Evolutionary conservation across 2,113 vertebrate genomes (phyloP).

Genomic region (Rhynchomys soricoides): DNA sequence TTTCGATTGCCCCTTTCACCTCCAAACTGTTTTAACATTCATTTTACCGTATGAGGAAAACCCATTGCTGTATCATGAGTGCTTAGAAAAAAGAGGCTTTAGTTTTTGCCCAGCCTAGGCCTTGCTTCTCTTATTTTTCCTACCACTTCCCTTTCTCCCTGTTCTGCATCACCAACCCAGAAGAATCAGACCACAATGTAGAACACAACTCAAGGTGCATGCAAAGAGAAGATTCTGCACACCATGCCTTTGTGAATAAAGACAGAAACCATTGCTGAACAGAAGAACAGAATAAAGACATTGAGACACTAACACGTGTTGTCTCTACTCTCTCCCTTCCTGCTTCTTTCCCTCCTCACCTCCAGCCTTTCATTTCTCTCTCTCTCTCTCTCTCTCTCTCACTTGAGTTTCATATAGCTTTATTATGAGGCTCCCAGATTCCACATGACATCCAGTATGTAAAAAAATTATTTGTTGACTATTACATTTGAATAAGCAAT

Average conservation of each 20-base stretch:
- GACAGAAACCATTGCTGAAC: neutral
- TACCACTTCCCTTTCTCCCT: neutral
- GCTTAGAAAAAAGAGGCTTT: neutral
- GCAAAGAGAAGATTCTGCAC: neutral
- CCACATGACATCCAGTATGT: neutral
- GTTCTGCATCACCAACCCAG: neutral
- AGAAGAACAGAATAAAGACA: neutral
- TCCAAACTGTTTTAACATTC: neutral
- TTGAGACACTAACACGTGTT: neutral
- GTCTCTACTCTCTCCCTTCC: neutral
- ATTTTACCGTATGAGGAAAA: neutral
- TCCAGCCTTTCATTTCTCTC: neutral
- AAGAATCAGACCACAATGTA: neutral
- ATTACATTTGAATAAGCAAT: neutral
- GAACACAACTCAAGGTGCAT: neutral
- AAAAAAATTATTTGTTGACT: neutral
- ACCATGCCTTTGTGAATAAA: neutral
- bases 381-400: no score
- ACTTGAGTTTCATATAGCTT: neutral
- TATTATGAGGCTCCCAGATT: neutral
- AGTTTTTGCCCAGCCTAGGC: neutral
- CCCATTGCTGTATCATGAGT: neutral
- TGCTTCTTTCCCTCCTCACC: neutral
- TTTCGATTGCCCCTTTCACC: neutral
- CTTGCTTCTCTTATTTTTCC: neutral